A percentile compares a stretch with the other conserved stretches of the same genome.
Conservation (phyloP, 2,113 vertebrate genomes). For the Lasiurus borealis region DNA sequence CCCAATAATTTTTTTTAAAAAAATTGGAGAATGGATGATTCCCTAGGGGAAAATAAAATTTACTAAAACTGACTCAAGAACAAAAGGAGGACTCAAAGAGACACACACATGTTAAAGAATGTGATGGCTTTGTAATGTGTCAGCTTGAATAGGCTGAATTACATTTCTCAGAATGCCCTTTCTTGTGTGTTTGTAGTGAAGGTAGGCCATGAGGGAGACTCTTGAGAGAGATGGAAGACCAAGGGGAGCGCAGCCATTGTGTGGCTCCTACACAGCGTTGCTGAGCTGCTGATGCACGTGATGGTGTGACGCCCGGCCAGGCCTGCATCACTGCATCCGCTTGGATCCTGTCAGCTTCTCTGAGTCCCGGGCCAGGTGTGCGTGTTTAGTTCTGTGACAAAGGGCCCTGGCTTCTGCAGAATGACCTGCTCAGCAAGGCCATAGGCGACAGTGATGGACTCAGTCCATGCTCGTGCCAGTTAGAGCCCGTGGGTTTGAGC, state of each 20-base stretch:
- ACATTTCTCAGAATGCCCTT: background rate
- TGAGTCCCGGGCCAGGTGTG: background rate
- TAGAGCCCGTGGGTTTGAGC: background rate
- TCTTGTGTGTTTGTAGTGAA: conserved; percentile 31
- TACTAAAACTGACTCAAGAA: conserved; percentile 17
- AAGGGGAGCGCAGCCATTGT: background rate
- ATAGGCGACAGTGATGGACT: background rate
- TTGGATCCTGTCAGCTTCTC: background rate
- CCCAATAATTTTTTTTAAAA: background rate
- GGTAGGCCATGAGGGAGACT: background rate
- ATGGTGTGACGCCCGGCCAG: background rate
- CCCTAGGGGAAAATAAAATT: conserved; percentile 8
- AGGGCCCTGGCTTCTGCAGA: background rate
- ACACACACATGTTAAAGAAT: conserved; percentile 13
- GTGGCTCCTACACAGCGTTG: background rate
- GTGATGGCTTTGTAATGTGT: background rate
- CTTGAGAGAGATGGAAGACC: background rate
- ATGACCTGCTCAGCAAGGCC: background rate
- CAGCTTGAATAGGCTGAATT: background rate
- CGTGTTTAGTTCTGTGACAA: background rate
- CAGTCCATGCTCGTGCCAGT: background rate
- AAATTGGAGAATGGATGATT: background rate
- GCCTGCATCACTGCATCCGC: background rate
- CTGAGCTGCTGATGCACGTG: background rate
- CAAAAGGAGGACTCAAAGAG: background rate